Percentiles rank a stretch among this genome's conserved stretches.
phyloP scores from a whole-genome alignment of 2,113 vertebrate genomes.

The Triplophysa siluroides region DNA sequence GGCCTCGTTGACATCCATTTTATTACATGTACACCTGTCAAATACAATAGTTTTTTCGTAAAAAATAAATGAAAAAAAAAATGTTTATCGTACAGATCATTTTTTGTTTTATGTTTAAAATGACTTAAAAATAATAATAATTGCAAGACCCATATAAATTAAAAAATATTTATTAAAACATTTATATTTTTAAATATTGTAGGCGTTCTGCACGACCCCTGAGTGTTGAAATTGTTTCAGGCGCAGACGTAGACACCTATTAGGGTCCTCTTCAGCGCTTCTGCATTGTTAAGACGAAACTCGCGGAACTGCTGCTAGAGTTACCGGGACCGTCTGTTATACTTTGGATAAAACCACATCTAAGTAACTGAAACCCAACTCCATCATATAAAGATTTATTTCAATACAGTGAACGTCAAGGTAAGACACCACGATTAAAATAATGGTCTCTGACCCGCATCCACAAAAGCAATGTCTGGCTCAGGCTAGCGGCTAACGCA shows the following conservation, averaged over 20 bases:
- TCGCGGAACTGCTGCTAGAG: constrained; percentile 52
- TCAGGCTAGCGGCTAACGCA: constrained; percentile 32
- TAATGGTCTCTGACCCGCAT: neutral
- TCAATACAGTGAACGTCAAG: constrained; percentile 48
- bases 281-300: constrained; percentile 52
- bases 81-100: too few species aligned
- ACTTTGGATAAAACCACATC: neutral
- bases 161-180: too few species aligned
- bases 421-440: constrained; percentile 28
- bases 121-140: too few species aligned
- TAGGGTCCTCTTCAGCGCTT: constrained; percentile 62
- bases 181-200: too few species aligned
- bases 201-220: neutral
- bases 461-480: neutral
- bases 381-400: constrained; percentile 32
- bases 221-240: constrained; percentile 46
- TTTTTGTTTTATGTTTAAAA: too few species aligned
- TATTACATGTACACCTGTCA: too few species aligned
- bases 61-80: too few species aligned
- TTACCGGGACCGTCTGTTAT: constrained; percentile 60
- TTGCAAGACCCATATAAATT: too few species aligned
- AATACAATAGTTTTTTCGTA: too few species aligned
- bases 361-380: neutral
- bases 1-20: too few species aligned
- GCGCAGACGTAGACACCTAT: constrained; percentile 48